These are phyloP conservation scores for Sarcoramphus papa DNA, from an alignment of 2,797 vertebrate genomes.

Conservation along the genomic window DNA sequence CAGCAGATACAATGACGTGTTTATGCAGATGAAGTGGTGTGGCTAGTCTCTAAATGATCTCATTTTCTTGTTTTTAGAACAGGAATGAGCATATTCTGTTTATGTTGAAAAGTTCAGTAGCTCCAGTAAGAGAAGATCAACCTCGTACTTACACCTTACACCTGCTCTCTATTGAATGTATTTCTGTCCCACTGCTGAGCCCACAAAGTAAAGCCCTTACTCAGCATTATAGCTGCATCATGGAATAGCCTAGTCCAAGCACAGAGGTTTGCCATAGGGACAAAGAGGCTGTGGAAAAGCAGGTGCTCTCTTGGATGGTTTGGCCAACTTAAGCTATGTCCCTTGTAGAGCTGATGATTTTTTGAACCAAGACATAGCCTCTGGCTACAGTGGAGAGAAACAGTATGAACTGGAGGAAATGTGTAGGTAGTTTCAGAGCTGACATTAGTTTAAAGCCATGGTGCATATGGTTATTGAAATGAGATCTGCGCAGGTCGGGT, in stretches of 20 bases:
- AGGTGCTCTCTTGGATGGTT: neutral
- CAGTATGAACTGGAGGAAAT: neutral
- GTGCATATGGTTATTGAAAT: neutral
- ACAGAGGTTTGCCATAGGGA: neutral
- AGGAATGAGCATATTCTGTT: neutral
- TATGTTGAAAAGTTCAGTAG: neutral
- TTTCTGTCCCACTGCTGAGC: neutral
- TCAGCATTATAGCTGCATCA: neutral
- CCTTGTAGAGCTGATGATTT: neutral
- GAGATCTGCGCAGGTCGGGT: neutral
- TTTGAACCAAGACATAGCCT: neutral
- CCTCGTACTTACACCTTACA: neutral
- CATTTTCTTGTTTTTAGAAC: neutral
- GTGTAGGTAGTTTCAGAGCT: neutral
- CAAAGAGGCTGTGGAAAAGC: neutral
- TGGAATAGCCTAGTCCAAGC: neutral
- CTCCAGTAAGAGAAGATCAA: neutral
- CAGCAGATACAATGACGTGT: rapidly evolving
- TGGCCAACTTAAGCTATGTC: neutral
- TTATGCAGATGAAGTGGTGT: neutral
- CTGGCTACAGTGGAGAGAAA: neutral
- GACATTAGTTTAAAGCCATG: neutral
- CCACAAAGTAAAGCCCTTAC: neutral
- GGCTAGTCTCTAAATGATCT: neutral
- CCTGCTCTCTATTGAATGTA: no score